Evolutionary conservation across 2,888 invertebrate genomes (phyloP).

Genomic region (Lomographa bimaculata): DNA sequence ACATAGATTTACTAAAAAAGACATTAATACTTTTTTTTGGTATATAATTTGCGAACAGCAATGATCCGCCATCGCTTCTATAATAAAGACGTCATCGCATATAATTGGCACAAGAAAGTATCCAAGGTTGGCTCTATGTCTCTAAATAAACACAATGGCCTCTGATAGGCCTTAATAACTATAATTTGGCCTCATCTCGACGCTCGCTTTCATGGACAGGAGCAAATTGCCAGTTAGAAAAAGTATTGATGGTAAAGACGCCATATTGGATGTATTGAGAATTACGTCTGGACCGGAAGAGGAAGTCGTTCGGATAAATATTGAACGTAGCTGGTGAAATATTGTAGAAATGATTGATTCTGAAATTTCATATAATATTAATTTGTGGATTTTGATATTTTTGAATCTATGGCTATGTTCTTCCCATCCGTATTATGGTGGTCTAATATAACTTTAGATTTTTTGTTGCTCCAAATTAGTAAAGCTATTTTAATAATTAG

Average conservation of each 20-base stretch:
- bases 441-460: too few species aligned
- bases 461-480: too few species aligned
- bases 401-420: too few species aligned
- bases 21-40: too few species aligned
- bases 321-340: not conserved
- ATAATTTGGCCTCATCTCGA: slow-evolving; percentile 44
- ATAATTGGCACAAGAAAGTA: slow-evolving; percentile 41
- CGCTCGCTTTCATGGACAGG: slow-evolving; percentile 32
- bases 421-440: too few species aligned
- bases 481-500: too few species aligned
- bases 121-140: slow-evolving; percentile 19
- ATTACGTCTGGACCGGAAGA: slow-evolving; percentile 10
- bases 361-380: too few species aligned
- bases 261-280: slow-evolving; percentile 14
- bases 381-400: too few species aligned
- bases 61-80: slow-evolving; percentile 33
- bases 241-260: slow-evolving; percentile 9
- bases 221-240: slow-evolving; percentile 25
- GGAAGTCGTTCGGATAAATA: slow-evolving; percentile 8
- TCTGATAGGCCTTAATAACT: slow-evolving; percentile 48
- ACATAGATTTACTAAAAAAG: too few species aligned
- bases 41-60: slow-evolving; percentile 38
- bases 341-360: too few species aligned
- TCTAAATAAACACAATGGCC: slow-evolving; percentile 45
- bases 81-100: slow-evolving; percentile 33